Percentiles rank a stretch among this genome's conserved stretches.
Evolutionary conservation across 2,113 vertebrate species (phyloP).

Genomic region (Delphinus delphis): DNA sequence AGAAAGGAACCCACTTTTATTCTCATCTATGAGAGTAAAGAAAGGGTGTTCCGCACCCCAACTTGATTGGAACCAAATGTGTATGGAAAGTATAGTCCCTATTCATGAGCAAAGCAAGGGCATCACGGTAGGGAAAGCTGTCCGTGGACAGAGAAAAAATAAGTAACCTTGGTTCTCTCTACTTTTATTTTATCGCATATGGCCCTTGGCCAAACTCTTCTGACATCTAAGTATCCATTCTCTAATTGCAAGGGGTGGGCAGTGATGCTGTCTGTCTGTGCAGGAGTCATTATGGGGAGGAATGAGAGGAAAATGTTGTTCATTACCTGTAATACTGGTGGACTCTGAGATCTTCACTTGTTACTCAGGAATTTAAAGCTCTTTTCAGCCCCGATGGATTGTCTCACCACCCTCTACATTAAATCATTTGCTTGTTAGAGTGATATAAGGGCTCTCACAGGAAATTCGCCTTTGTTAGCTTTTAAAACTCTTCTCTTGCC

Average conservation of each 20-base stretch:
- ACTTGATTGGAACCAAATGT: too few relatives aligned
- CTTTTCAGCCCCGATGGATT: not conserved
- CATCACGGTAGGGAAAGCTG: fast-evolving
- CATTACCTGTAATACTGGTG: not conserved
- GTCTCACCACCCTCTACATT: not conserved
- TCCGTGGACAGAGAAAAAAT: not conserved
- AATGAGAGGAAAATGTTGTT: not conserved
- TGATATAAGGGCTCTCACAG: not conserved
- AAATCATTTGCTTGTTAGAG: not conserved
- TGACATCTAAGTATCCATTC: not conserved
- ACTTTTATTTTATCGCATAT: not conserved
- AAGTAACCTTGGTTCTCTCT: not conserved
- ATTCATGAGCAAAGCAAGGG: not conserved
- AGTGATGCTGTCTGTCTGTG: fast-evolving
- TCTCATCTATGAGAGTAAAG: not conserved
- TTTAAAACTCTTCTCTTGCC: not conserved
- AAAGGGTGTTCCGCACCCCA: fast-evolving
- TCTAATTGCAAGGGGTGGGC: too few relatives aligned
- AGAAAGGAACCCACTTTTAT: not conserved
- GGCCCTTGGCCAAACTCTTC: not conserved
- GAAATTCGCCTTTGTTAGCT: not conserved
- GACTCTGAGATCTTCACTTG: not conserved
- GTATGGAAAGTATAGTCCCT: fast-evolving
- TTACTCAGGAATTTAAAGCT: not conserved
- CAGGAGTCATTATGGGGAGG: fast-evolving